Percentiles rank a stretch among this genome's conserved stretches.
phyloP scores from a whole-genome alignment of 2,888 invertebrate genomes.

The Schrankia costaestrigalis region DNA sequence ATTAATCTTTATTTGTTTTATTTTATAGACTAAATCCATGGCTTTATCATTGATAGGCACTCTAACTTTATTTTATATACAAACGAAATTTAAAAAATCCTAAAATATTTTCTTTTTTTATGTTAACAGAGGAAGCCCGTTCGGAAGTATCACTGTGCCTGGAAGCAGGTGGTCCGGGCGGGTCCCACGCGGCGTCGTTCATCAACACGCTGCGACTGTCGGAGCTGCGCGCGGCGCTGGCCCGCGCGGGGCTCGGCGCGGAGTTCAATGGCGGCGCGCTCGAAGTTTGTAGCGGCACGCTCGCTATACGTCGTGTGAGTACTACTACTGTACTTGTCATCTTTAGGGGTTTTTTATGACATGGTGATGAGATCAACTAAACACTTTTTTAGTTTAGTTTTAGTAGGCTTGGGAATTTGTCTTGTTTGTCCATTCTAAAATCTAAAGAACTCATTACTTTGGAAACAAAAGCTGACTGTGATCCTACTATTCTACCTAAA shows the following conservation, averaged over 20 bases:
- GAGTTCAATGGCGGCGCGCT: constrained; percentile 87
- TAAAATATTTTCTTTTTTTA: too few relatives aligned
- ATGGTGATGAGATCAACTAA: too few relatives aligned
- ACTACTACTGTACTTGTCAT: not conserved
- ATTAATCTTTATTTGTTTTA: too few relatives aligned
- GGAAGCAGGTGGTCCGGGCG: constrained; percentile 81
- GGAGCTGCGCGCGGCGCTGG: constrained; percentile 93
- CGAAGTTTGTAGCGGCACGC: constrained; percentile 95
- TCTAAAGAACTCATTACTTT: too few relatives aligned
- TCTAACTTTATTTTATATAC: not conserved
- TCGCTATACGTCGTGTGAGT: constrained; percentile 89
- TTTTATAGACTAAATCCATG: too few relatives aligned
- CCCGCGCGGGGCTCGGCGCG: constrained; percentile 89
- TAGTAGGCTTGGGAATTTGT: too few relatives aligned
- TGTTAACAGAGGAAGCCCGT: constrained; percentile 60
- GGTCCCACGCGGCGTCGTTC: constrained; percentile 90
- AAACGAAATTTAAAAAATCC: too few relatives aligned
- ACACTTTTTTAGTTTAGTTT: too few relatives aligned
- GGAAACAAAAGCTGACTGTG: too few relatives aligned
- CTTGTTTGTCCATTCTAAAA: too few relatives aligned
- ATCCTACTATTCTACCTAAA: too few relatives aligned
- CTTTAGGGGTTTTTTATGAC: not conserved
- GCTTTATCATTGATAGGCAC: too few relatives aligned
- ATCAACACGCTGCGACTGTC: constrained; percentile 96
- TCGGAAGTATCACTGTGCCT: constrained; percentile 84